Evolutionary conservation across 2,888 invertebrate genomes (phyloP).

Genomic region (Buathra laborator): DNA sequence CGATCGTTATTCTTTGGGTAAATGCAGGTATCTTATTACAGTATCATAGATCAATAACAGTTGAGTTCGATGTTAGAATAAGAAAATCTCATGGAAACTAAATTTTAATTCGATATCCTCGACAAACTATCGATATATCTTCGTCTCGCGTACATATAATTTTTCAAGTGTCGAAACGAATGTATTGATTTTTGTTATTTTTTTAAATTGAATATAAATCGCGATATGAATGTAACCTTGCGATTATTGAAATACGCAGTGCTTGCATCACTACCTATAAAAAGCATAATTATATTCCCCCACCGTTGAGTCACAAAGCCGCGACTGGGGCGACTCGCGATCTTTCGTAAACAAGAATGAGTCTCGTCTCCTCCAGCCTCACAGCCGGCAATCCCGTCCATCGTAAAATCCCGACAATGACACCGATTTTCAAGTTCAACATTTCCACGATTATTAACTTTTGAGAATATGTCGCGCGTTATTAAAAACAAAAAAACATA

Average conservation of each 20-base stretch:
- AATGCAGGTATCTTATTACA: too few species aligned
- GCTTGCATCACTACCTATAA: slow-evolving; percentile 15
- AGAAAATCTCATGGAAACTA: too few species aligned
- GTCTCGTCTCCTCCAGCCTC: slow-evolving; percentile 3
- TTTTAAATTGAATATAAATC: neutral
- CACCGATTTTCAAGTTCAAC: slow-evolving; percentile 22
- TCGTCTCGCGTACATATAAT: too few species aligned
- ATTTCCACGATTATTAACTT: neutral
- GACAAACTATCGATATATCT: too few species aligned
- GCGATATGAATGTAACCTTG: neutral
- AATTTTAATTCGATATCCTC: too few species aligned
- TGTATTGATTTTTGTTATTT: too few species aligned
- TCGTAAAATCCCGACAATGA: neutral
- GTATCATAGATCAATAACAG: too few species aligned
- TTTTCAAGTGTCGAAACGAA: too few species aligned
- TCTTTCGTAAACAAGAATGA: slow-evolving; percentile 13
- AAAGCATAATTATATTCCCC: slow-evolving; percentile 13
- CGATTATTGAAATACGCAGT: neutral
- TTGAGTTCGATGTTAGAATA: too few species aligned
- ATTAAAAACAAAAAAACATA: neutral
- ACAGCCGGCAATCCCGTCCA: neutral
- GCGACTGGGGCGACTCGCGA: neutral
- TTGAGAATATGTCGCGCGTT: neutral
- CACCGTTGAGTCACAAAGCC: neutral
- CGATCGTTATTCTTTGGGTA: too few species aligned